These are phyloP conservation scores for Leucoptera coffeella DNA, from an alignment of 2,888 invertebrate species.

Conservation along the genomic window DNA sequence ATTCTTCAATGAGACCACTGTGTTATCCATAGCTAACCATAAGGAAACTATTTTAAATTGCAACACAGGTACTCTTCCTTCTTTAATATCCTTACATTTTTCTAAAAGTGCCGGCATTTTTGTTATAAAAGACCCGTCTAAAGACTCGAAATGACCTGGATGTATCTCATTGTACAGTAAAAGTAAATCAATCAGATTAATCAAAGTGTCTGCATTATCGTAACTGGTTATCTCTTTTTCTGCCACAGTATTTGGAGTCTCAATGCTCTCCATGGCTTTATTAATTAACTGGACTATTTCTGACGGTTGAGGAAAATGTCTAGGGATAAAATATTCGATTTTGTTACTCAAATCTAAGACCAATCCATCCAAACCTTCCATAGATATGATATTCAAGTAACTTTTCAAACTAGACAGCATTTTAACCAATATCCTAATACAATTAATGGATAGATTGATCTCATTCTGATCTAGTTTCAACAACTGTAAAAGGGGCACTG, in stretches of 20 bases:
- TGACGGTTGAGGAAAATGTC: conserved; percentile 31
- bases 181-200: conserved; percentile 27
- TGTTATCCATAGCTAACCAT: conserved; percentile 37
- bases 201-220: conserved; percentile 21
- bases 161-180: conserved; percentile 33
- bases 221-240: conserved; percentile 25
- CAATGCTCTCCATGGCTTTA: conserved; percentile 14
- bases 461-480: conserved; percentile 16
- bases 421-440: conserved; percentile 46
- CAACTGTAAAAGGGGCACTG: conserved; percentile 40
- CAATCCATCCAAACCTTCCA: conserved; percentile 15
- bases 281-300: conserved; percentile 24
- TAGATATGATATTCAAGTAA: conserved; percentile 45
- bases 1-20: conserved; percentile 43
- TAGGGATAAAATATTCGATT: conserved; percentile 36
- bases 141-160: conserved; percentile 32
- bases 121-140: conserved; percentile 35
- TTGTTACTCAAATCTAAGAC: conserved; percentile 25
- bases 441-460: conserved; percentile 28
- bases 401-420: conserved; percentile 45
- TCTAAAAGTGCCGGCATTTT: conserved; percentile 35
- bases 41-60: conserved; percentile 41
- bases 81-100: conserved; percentile 18
- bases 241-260: conserved; percentile 12
- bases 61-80: conserved; percentile 19